These are phyloP conservation scores for Callipepla californica DNA, from an alignment of 2,113 vertebrate genomes.

Conservation along the genomic window DNA sequence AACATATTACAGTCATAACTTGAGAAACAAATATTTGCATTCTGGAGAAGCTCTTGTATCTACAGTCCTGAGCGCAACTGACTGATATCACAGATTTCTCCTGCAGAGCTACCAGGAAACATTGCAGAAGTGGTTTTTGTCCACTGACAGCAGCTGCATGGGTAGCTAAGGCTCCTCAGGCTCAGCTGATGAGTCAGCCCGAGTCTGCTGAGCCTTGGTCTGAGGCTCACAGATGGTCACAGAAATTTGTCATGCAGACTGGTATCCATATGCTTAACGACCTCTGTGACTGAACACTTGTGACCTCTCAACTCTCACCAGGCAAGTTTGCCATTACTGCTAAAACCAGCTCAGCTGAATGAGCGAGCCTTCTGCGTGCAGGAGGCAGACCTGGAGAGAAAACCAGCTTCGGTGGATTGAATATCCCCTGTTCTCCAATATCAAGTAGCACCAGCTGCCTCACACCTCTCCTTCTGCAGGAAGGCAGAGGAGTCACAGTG, in stretches of 20 bases:
- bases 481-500: neutral
- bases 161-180: neutral
- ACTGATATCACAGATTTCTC: neutral
- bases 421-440: neutral
- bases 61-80: no score
- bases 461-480: neutral
- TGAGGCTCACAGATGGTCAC: conserved; percentile 1
- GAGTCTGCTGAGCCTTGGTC: neutral
- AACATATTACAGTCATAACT: neutral
- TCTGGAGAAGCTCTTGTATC: neutral
- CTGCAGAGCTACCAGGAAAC: neutral
- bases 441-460: neutral
- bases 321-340: neutral
- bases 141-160: neutral
- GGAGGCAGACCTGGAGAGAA: neutral
- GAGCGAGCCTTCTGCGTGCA: neutral
- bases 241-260: neutral
- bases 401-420: neutral
- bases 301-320: neutral
- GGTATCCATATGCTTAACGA: neutral
- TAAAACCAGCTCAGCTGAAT: neutral
- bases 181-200: neutral
- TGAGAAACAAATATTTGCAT: neutral
- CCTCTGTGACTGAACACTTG: neutral
- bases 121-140: neutral